A percentile compares a stretch with the other conserved stretches of the same genome.
Evolutionary conservation across 2,797 vertebrate genomes (phyloP).

Genomic region (Peromyscus melanophrys): DNA sequence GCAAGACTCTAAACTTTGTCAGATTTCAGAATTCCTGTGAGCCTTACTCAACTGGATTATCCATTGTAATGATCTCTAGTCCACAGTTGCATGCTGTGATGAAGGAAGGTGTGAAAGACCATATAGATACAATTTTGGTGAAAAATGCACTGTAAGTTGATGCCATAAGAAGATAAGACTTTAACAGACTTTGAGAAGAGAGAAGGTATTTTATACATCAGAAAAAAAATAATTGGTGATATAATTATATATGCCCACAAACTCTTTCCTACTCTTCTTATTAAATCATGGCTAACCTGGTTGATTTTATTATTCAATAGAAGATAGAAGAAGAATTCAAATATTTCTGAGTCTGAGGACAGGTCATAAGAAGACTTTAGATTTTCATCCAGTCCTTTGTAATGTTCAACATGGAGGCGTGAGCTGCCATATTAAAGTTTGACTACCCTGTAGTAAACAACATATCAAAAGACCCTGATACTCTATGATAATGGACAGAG

Average conservation of each 20-base stretch:
- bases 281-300: not conserved
- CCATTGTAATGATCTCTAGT: not conserved
- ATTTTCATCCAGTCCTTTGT: not conserved
- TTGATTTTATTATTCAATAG: not conserved
- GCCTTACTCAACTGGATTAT: not conserved
- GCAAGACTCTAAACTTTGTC: not conserved
- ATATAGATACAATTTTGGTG: not conserved
- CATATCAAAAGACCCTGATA: not conserved
- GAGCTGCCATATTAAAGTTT: not conserved
- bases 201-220: not conserved
- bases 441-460: not conserved
- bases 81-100: not conserved
- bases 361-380: not conserved
- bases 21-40: not conserved
- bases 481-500: not conserved
- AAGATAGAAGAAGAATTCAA: not conserved
- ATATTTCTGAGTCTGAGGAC: not conserved
- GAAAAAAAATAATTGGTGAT: not conserved
- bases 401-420: not conserved
- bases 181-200: not conserved
- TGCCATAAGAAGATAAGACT: not conserved
- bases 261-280: not conserved
- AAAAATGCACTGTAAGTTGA: not conserved
- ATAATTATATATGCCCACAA: not conserved
- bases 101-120: not conserved